Evolutionary conservation across 2,797 vertebrate species (phyloP), one percentile per base, ranked within the genome.

Genomic region (Nasua narica): DNA sequence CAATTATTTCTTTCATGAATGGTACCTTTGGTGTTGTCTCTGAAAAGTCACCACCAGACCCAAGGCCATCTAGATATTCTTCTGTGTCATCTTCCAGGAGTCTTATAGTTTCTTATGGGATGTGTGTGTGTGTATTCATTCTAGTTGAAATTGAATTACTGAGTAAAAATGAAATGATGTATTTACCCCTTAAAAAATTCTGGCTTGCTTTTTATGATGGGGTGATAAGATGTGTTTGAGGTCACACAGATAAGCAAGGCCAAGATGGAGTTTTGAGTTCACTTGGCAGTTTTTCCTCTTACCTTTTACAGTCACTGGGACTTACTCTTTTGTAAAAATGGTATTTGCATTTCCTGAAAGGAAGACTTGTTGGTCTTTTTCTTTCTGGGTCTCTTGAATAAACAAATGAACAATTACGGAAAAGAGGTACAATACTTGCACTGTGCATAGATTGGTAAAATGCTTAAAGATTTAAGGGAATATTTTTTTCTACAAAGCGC

Each of bases 131-230:
- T 54, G 19, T 60, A 4, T 69, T 77, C n/a, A 67, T 97, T 97
- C 67, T 85, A 50, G 19, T 93, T 90, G 88, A 43, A 67, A 62
- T 56, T 70, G 60, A 94, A 77, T 94, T 83, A 27, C 43, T n/a
- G 7, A 88, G 83, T 93, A 94, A 97, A 91, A 93, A 58, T 84
- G 67, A 87, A 96, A 85, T 74, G 54, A 25, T n/a, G 2, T 69
- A 43, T 82, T 72, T 69, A 54, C 1, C 8, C 27, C 35, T 78
- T 77, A 65, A 91, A 92, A 54, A 56, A 16, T 48, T 83, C 27
- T 77, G 7, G 78, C 29, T 27, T 93, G 35, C 4, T 21, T 23
- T 90, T 70, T 90, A 70, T n/a, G 18, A 16, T 69, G 23, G 56
- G 76, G 27, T 84, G 62, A 23, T 69, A 7, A 7, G 40, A 72